Percentiles rank a stretch among this genome's conserved stretches.
These are phyloP conservation scores for Rhinogobius similis DNA, from an alignment of 2,113 vertebrate species.

Conservation along the genomic window DNA sequence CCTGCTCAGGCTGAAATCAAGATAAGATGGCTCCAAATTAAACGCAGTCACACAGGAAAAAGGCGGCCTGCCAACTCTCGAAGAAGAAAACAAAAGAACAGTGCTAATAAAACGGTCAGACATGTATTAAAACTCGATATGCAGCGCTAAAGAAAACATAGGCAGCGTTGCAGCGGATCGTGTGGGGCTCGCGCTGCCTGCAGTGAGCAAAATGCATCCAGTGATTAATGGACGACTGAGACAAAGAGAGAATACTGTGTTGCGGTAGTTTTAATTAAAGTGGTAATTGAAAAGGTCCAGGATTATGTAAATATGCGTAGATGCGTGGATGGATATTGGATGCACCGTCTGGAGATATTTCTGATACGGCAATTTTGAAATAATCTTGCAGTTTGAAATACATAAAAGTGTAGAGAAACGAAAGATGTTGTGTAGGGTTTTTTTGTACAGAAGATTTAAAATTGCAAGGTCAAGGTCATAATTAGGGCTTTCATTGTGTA, in stretches of 20 bases:
- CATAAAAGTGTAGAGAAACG: no score
- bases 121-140: not conserved
- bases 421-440: no score
- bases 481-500: no score
- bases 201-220: not conserved
- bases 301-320: not conserved
- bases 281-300: not conserved
- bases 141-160: not conserved
- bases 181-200: not conserved
- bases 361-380: not conserved
- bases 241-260: not conserved
- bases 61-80: not conserved
- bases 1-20: constrained; percentile 7
- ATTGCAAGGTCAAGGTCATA: no score
- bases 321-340: not conserved
- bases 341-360: not conserved
- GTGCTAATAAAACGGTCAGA: not conserved
- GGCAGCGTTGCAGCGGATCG: not conserved
- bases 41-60: not conserved
- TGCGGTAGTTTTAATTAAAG: not conserved
- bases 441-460: no score
- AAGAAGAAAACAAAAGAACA: not conserved
- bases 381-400: not conserved
- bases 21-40: constrained; percentile 11
- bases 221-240: not conserved